Conservation (phyloP, 2,797 vertebrate genomes). For the Scyliorhinus canicula region DNA sequence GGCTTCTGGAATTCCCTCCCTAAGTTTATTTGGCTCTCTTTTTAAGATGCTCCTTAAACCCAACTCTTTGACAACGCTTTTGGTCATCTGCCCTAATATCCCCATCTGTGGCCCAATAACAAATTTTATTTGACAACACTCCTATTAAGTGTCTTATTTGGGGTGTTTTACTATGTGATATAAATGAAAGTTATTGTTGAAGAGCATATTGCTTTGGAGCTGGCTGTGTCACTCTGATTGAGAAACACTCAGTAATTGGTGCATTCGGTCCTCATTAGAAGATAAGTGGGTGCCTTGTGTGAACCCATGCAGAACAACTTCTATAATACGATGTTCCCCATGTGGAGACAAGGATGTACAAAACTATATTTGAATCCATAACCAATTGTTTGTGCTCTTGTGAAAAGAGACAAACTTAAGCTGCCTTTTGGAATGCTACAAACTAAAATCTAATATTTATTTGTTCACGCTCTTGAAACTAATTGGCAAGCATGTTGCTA, state of each 20-base stretch:
- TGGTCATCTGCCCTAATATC: too few species aligned
- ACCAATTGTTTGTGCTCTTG: not conserved
- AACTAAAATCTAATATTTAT: not conserved
- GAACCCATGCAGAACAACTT: not conserved
- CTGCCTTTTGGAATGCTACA: not conserved
- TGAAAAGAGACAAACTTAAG: not conserved
- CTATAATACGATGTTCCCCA: not conserved
- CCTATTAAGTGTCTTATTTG: too few species aligned
- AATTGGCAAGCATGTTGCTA: not conserved
- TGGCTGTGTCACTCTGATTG: not conserved
- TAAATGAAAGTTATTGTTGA: too few species aligned
- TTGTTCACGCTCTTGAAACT: not conserved
- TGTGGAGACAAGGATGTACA: not conserved
- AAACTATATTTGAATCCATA: not conserved
- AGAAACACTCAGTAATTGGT: not conserved
- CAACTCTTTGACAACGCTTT: too few species aligned
- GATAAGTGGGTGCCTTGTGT: not conserved
- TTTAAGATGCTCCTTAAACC: too few species aligned
- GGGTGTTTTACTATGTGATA: too few species aligned
- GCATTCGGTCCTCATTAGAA: not conserved
- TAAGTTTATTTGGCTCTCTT: too few species aligned
- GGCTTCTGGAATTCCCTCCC: too few species aligned
- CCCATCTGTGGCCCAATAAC: too few species aligned
- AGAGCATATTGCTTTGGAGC: not conserved
- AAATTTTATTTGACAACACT: too few species aligned